A percentile compares a stretch with the other conserved stretches of the same genome.
Conservation (phyloP, 2,888 invertebrate species). For the Pseudoips prasinana region DNA sequence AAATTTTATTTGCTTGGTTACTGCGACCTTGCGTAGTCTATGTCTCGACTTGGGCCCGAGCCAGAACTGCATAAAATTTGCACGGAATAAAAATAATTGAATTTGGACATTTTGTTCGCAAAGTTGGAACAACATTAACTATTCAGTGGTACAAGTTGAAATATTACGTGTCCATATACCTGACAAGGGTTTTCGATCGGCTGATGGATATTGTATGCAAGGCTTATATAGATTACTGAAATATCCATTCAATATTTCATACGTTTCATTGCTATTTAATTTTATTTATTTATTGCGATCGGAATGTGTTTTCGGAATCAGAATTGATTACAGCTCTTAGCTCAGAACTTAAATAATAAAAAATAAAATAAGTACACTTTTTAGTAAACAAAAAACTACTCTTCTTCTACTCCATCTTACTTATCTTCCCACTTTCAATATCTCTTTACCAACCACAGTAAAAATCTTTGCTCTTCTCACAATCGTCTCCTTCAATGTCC, state of each 20-base stretch:
- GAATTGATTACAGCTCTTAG: no score
- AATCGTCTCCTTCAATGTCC: no score
- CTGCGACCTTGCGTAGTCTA: slow-evolving; percentile 52
- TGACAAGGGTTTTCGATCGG: slow-evolving; percentile 13
- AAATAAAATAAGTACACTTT: no score
- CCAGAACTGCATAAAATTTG: slow-evolving; percentile 44
- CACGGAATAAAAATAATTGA: slow-evolving; percentile 21
- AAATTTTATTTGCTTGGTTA: slow-evolving; percentile 45
- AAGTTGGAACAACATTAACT: slow-evolving; percentile 13
- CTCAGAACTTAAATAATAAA: no score
- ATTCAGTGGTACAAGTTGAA: slow-evolving; percentile 14
- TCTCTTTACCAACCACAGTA: no score
- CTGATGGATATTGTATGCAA: slow-evolving; percentile 3
- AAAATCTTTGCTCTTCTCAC: no score
- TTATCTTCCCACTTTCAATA: no score
- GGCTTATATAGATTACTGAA: not conserved
- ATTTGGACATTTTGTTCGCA: slow-evolving; percentile 3
- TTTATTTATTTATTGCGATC: no score
- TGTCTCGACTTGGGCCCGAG: slow-evolving; percentile 45
- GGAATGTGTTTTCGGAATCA: no score
- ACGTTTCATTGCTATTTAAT: no score
- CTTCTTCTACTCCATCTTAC: no score
- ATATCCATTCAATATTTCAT: slow-evolving; percentile 3
- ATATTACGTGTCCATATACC: slow-evolving; percentile 16
- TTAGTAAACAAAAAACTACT: no score